Evolutionary conservation across 2,113 vertebrate species (phyloP), one percentile per base, ranked within the genome.

Genomic region (Baryphthengus martii): DNA sequence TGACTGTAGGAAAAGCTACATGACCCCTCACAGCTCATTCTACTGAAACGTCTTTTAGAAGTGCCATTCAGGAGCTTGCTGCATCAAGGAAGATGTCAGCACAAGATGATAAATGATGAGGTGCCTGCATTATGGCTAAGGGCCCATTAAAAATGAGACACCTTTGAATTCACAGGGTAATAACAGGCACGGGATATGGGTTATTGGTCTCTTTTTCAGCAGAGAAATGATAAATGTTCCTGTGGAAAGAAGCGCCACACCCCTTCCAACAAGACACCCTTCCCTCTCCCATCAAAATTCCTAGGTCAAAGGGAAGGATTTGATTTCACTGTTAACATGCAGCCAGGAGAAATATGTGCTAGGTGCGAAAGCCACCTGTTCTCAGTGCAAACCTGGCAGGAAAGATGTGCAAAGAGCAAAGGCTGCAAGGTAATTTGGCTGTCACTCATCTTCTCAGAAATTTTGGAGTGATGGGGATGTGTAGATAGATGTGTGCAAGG

Each of bases 321-420:
- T 96, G 85, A 94, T 97, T 96, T 96, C 85, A 82, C 94, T 97
- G 96, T 94, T 96, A 96, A 85, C 88, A 65, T 90, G 90, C 71
- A 62, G 66, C 79, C 65, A 25, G 39, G 85, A 85, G 65, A 93
- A 96, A 85, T 90, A 96, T 66, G 92, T 73, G 74, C 80, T 77
- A 97, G 86, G 94, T 91, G 90, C 42, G 70, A 97, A 93, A 97
- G 76, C 93, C 98, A 96, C 94, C 95, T 94, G 94, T 90, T 95
- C 76, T 21, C 4, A 0, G 77, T 31, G 77, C 92, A 91, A 76
- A 97, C 28, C 90, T 90, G 97, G 86, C 89, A 61, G 62, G 58
- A 77, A 72, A 88, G 50, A 31, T n/a, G 79, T 50, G 88, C 75
- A 88, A 35, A 44, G n/a, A 93, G 85, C 50, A 8, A 71, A 82